Evolutionary conservation across 2,797 vertebrate species (phyloP), one percentile per base, ranked within the genome.

Genomic region (Gymnodraco acuticeps): DNA sequence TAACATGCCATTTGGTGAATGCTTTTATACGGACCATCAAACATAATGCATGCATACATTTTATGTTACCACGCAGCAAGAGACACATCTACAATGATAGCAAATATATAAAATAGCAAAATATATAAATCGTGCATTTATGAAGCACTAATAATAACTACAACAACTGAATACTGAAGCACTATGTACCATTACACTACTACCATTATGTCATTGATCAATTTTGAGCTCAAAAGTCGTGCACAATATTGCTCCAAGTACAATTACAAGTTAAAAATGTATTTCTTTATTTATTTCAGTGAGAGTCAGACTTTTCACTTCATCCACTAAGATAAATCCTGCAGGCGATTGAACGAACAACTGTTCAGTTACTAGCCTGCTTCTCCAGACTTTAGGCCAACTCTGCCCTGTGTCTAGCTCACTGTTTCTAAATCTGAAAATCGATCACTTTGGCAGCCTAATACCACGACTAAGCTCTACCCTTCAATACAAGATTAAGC

Each of bases 11-110:
- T 16, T 61, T 20, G 27, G 13, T 67, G 27, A 61, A 62, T 20
- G 47, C 50, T 65, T 73, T 62, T 51, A 65, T 70, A 46, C 20
- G 23, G 13, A 64, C 38, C 4, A 33, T 46, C 42, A 48, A 10
- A 47, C 50, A 55, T 38, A 38, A 38, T 38, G n/a, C 10, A 16
- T 1, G 55, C 23, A 45, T 48, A 20, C 0, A 27, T 72, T 41
- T 55, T n/a, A 23, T 68, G 47, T 46, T 45, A 55, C 10, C 19
- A 16, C 58, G 13, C 3, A 27, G 42, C 11, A 16, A 23, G 51
- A 56, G 65, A 64, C 20, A 43, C 56, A 47, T 64, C 19, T 42
- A 59, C 53, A 51, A 33, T 27, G n/a, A 61, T 8, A 7, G 5
- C 43, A 55, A 13, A 23, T 16, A 5, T 55, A 17, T 5, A 23